phyloP scores from a whole-genome alignment of 2,113 vertebrate species.

The Pseudorectes ferrugineus region DNA sequence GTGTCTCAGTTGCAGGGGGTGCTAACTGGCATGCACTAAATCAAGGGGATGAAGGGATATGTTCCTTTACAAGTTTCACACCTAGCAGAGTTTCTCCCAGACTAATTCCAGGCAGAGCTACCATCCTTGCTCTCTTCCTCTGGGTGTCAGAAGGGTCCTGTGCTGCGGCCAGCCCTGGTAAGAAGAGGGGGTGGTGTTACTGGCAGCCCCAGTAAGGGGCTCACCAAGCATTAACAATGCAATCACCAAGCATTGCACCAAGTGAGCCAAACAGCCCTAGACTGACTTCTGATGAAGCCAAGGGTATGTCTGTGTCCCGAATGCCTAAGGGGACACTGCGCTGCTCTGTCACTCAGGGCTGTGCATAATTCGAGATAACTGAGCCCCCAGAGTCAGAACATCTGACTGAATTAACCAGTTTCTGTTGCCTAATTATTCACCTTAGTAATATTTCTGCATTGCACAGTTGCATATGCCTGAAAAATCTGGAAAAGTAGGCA shows the following conservation, averaged over 20 bases:
- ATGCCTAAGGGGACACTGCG: background rate
- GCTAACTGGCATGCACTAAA: background rate
- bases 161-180: background rate
- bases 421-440: background rate
- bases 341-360: background rate
- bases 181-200: background rate
- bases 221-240: background rate
- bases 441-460: background rate
- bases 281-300: background rate
- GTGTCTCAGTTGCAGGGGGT: accelerated
- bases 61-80: background rate
- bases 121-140: background rate
- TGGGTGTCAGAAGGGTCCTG: background rate
- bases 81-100: background rate
- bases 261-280: background rate
- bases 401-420: background rate
- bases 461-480: background rate
- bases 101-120: background rate
- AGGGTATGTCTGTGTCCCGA: background rate
- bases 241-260: no score
- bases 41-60: background rate
- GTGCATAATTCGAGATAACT: background rate
- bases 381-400: background rate
- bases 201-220: background rate
- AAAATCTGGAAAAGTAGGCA: background rate